phyloP scores from a whole-genome alignment of 2,888 invertebrate species.

The Parnassius glacialis region DNA sequence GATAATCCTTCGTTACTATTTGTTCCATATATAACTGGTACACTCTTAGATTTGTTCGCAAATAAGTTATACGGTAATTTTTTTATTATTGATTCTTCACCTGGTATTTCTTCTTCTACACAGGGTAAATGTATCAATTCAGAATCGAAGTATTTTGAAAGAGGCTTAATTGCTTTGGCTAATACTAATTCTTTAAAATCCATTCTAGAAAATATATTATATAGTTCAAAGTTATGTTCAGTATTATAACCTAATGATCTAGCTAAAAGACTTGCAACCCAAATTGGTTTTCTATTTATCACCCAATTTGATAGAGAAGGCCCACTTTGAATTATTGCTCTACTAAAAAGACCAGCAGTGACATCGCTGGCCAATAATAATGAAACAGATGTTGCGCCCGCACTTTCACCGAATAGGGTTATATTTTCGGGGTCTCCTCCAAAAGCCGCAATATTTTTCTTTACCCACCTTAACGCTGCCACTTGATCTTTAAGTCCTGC shows the following conservation, averaged over 20 bases:
- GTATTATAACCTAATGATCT: slow-evolving; percentile 56
- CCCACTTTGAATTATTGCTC: slow-evolving; percentile 66
- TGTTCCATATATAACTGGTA: slow-evolving; percentile 45
- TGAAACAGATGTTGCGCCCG: slow-evolving; percentile 60
- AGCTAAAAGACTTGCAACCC: slow-evolving; percentile 57
- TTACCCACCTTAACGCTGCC: slow-evolving; percentile 69
- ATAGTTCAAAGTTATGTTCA: slow-evolving; percentile 56
- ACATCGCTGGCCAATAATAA: slow-evolving; percentile 54
- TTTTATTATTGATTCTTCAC: slow-evolving; percentile 53
- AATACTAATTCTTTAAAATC: slow-evolving; percentile 46
- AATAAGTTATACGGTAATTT: slow-evolving; percentile 63
- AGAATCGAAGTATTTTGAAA: slow-evolving; percentile 62
- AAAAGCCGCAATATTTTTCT: slow-evolving; percentile 66
- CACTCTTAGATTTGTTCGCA: slow-evolving; percentile 42
- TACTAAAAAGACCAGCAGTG: slow-evolving; percentile 59
- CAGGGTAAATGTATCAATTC: slow-evolving; percentile 62
- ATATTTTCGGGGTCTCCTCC: slow-evolving; percentile 71
- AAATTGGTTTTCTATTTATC: slow-evolving; percentile 58
- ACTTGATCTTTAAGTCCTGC: slow-evolving; percentile 70
- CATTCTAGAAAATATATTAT: slow-evolving; percentile 52
- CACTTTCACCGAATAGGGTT: slow-evolving; percentile 70
- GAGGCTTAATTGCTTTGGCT: slow-evolving; percentile 48
- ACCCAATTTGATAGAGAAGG: slow-evolving; percentile 62
- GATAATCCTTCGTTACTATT: slow-evolving; percentile 63
- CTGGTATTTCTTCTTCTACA: slow-evolving; percentile 57